Evolutionary conservation across 1,140 invertebrate species (phyloP).

Genomic region (Hycleus phaleratus): DNA sequence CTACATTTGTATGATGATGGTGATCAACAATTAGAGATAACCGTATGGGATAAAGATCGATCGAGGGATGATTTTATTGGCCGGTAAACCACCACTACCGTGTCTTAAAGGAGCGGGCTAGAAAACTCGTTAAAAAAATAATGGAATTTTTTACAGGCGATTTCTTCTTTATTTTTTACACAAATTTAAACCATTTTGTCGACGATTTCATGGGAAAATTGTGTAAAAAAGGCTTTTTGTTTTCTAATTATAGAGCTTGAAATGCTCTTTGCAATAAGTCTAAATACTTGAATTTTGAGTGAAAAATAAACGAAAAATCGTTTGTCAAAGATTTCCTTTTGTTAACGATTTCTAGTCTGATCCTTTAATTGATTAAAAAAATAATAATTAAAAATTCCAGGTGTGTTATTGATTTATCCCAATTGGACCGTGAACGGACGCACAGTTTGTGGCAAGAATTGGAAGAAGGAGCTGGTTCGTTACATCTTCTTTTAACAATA

Average conservation of each 20-base stretch:
- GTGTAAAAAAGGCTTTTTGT: too few species aligned
- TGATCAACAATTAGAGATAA: conserved; percentile 79
- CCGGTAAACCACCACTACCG: conserved; percentile 45
- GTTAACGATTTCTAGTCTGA: too few species aligned
- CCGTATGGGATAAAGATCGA: conserved; percentile 83
- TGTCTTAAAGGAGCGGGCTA: background rate
- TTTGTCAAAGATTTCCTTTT: too few species aligned
- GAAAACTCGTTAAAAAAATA: background rate
- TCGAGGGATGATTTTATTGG: conserved; percentile 83
- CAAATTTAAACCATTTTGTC: too few species aligned
- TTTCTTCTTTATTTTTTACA: background rate
- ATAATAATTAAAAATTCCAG: conserved; percentile 44
- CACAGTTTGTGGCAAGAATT: conserved; percentile 82
- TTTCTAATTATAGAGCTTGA: too few species aligned
- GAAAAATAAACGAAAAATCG: too few species aligned
- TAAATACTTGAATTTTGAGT: too few species aligned
- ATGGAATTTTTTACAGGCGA: background rate
- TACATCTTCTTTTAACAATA: conserved; percentile 87
- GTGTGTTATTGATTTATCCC: conserved; percentile 77
- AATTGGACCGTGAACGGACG: conserved; percentile 82
- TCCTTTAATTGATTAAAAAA: background rate
- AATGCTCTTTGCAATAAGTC: too few species aligned
- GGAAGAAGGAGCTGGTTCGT: conserved; percentile 80
- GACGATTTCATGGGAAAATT: too few species aligned
- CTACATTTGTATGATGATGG: conserved; percentile 89